These are phyloP conservation scores for Galemys pyrenaicus DNA, from an alignment of 2,113 vertebrate species.

Conservation along the genomic window DNA sequence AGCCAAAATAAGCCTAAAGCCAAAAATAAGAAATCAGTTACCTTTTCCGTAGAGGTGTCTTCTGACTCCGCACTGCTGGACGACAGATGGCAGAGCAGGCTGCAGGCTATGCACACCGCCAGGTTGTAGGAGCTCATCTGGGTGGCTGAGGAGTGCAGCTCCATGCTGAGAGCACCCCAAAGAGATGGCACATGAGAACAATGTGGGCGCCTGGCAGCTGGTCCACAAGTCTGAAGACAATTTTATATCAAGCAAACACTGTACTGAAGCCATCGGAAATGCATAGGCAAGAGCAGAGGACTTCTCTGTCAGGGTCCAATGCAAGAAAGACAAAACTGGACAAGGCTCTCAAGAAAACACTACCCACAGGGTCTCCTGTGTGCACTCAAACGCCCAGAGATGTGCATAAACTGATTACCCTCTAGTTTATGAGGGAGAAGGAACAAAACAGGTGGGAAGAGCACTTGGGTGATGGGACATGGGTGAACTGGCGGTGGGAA, in stretches of 20 bases:
- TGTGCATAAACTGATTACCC: too few species aligned
- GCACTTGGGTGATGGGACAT: too few species aligned
- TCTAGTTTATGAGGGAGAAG: too few species aligned
- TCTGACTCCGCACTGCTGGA: slow-evolving; percentile 81
- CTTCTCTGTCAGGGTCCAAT: not conserved
- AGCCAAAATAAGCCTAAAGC: too few species aligned
- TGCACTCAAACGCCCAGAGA: not conserved
- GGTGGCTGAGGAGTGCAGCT: slow-evolving; percentile 87
- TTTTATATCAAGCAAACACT: not conserved
- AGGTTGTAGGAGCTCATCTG: slow-evolving; percentile 92
- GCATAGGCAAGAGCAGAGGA: not conserved
- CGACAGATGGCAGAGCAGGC: slow-evolving; percentile 81
- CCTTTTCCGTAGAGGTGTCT: slow-evolving; percentile 89
- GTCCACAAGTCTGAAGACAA: slow-evolving; percentile 85
- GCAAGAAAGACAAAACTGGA: not conserved
- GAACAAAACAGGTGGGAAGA: too few species aligned
- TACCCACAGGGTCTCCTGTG: not conserved
- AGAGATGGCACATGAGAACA: slow-evolving; percentile 86
- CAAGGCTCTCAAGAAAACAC: not conserved
- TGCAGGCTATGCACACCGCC: slow-evolving; percentile 88
- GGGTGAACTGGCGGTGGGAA: too few species aligned
- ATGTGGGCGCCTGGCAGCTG: slow-evolving; percentile 89
- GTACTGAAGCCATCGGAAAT: not conserved
- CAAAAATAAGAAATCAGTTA: slow-evolving; percentile 59
- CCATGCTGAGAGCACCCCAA: slow-evolving; percentile 87